Base-by-base conservation (phyloP, 2,113 vertebrate genomes). In the Lates calcarifer region DNA sequence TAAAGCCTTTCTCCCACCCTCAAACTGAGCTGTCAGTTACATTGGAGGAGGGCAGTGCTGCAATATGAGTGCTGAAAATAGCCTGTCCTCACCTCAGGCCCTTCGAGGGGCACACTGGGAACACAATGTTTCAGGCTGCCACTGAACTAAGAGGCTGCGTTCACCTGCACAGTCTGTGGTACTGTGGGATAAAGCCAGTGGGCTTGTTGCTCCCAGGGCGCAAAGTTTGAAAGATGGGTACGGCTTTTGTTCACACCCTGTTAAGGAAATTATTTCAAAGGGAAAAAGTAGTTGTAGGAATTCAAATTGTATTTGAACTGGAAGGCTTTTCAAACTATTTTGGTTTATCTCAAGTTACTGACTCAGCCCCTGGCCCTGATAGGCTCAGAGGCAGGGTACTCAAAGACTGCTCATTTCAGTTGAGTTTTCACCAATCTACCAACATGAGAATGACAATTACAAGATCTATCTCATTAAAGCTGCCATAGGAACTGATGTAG, bases 21-120 rank as follows among this genome's bases (percentile, higher is more conserved):
- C 87, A 85, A 83, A 90, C 82, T 57, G 63, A 85, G 74, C 82
- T 90, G 91, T 90, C 91, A 89, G 66, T 93, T 87, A 90, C 31
- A 51, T 33, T 7, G 43, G 43, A 76, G 22, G 75, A 74, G 77
- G 82, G 80, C 80, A 74, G 39, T 56, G 8, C 41, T 37, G 80
- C 82, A 82, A 79, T 76, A 78, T 26, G 45, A 28, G 0, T 1
- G 69, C 83, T 83, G 76, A 82, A 90, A 90, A 91, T 93, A 91
- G 78, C 61, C 75, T 72, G 77, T 86, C 67, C 35, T 70, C 69
- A 87, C 86, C 79, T 73, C 51, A 0, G 78, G 86, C 70, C 69
- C 74, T 85, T 83, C 55, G 8, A 51, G 77, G 74, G 74, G 83
- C 67, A 64, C 68, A 53, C 37, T 31, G 53, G 61, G 55, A 86